A percentile compares a stretch with the other conserved stretches of the same genome.
Conservation (phyloP, 2,888 invertebrate species). For the Agriopis aurantiaria region DNA sequence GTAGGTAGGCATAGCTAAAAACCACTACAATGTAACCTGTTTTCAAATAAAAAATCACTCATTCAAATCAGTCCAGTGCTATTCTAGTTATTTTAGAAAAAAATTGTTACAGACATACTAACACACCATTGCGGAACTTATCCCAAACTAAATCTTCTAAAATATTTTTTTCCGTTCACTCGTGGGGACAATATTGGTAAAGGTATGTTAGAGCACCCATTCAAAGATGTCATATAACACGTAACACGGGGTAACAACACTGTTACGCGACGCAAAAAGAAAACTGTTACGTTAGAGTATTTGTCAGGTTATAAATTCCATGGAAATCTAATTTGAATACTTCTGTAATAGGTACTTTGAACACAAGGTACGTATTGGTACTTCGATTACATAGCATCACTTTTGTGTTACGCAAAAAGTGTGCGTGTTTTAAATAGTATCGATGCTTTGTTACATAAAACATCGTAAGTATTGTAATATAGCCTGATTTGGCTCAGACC, state of each 20-base stretch:
- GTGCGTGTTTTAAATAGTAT: constrained; percentile 27
- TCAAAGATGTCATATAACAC: no score
- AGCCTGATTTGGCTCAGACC: constrained; percentile 12
- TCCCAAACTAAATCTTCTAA: no score
- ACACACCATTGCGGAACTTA: no score
- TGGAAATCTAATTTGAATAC: constrained; percentile 41
- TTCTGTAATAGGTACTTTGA: constrained; percentile 27
- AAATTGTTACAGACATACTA: no score
- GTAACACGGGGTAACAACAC: constrained; percentile 36
- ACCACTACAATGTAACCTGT: no score
- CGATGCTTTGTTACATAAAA: constrained; percentile 29
- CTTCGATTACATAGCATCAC: constrained; percentile 24
- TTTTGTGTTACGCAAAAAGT: constrained; percentile 29
- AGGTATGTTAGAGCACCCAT: no score
- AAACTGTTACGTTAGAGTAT: constrained; percentile 35
- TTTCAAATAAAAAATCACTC: no score
- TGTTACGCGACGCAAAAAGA: constrained; percentile 40
- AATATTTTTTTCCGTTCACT: no score
- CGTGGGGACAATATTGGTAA: no score
- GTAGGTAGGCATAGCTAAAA: no score
- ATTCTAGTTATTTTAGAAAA: no score
- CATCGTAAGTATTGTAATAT: constrained; percentile 15
- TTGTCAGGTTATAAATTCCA: constrained; percentile 30
- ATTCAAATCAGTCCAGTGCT: no score
- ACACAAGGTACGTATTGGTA: constrained; percentile 3